Conservation (phyloP, 2,113 vertebrate genomes). For the Myrmophylax atrothorax region DNA sequence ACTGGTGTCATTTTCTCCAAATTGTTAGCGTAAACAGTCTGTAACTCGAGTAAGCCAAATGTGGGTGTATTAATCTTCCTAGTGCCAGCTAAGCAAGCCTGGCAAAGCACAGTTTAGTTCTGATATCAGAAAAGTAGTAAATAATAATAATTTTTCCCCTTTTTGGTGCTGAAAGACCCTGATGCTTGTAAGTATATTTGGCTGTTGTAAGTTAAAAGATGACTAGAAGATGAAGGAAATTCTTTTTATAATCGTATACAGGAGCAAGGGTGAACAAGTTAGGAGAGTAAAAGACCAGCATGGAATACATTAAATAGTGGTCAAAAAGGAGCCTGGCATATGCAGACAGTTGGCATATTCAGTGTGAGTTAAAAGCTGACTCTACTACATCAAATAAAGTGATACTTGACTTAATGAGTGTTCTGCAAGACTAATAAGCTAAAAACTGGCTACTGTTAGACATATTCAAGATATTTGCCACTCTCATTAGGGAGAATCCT, state of each 20-base stretch:
- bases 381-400: background rate
- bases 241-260: background rate
- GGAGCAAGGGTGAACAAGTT: background rate
- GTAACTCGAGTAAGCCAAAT: constrained; percentile 64
- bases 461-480: background rate
- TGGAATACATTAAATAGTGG: background rate
- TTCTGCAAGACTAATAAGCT: background rate
- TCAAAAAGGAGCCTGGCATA: background rate
- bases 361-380: background rate
- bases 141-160: background rate
- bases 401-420: background rate
- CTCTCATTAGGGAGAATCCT: background rate
- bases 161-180: background rate
- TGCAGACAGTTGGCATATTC: background rate
- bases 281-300: background rate
- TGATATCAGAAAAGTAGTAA: constrained; percentile 36
- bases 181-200: constrained; percentile 30
- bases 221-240: background rate
- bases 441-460: background rate
- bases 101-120: constrained; percentile 52
- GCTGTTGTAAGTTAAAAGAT: constrained; percentile 12
- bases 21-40: constrained; percentile 69
- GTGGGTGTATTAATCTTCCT: constrained; percentile 63
- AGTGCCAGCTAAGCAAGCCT: constrained; percentile 64
- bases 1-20: constrained; percentile 68